phyloP scores from a whole-genome alignment of 1,140 invertebrate species.

The Megalonaias nervosa region DNA sequence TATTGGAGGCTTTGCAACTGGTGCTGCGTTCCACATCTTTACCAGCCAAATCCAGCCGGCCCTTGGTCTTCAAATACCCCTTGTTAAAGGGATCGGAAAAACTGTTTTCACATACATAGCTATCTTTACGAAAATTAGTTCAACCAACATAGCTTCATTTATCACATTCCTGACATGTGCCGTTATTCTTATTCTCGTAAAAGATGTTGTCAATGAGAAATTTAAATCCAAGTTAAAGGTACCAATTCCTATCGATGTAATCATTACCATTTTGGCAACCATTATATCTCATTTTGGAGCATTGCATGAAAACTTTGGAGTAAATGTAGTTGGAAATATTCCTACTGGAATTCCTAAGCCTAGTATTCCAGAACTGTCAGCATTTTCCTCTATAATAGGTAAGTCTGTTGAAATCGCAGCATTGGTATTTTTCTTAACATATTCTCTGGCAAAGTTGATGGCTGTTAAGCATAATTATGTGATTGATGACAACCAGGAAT shows the following conservation, averaged over 20 bases:
- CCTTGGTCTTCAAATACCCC: slow-evolving; percentile 76
- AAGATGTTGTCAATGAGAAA: slow-evolving; percentile 73
- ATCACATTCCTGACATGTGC: slow-evolving; percentile 81
- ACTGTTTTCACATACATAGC: slow-evolving; percentile 41
- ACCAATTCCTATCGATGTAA: slow-evolving; percentile 20
- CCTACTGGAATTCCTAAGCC: slow-evolving; percentile 77
- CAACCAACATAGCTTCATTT: slow-evolving; percentile 69
- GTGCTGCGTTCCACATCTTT: slow-evolving; percentile 91
- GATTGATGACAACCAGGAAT: slow-evolving; percentile 69
- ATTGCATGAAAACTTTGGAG: slow-evolving; percentile 75
- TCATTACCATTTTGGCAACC: slow-evolving; percentile 78
- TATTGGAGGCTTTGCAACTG: slow-evolving; percentile 91
- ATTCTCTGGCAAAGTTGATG: slow-evolving; percentile 68
- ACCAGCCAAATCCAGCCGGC: slow-evolving; percentile 81
- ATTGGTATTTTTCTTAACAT: slow-evolving; percentile 61
- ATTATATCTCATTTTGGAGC: slow-evolving; percentile 78
- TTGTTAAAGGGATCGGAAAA: slow-evolving; percentile 22
- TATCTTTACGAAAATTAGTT: slow-evolving; percentile 44
- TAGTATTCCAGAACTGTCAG: background rate
- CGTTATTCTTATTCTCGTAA: slow-evolving; percentile 80
- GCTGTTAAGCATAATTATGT: slow-evolving; percentile 67
- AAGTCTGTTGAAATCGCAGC: slow-evolving; percentile 55
- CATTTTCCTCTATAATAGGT: slow-evolving; percentile 7
- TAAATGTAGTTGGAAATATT: slow-evolving; percentile 82
- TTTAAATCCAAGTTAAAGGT: slow-evolving; percentile 20